Base-by-base conservation (phyloP, 2,113 vertebrate species). In the Strix uralensis region DNA sequence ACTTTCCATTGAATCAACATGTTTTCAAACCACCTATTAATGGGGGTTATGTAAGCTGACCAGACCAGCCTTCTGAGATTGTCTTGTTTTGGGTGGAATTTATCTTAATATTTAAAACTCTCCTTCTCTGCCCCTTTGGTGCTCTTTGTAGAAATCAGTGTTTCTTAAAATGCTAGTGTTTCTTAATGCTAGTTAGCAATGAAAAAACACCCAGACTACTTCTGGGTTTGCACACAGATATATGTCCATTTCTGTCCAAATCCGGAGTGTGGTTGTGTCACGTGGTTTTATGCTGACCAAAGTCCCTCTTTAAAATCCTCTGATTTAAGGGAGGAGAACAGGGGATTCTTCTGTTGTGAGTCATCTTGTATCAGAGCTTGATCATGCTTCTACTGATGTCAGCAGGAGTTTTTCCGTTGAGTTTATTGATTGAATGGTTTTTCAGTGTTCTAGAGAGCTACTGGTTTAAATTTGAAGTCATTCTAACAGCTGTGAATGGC, bases 271-370 rank as follows among this genome's bases (percentile, higher is more conserved):
- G 63, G 47, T 74, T 46, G 22, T 49, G 12, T 91, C 16, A 11
- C 23, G 2, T 52, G 82, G 32, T 26, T 73, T 90, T 66, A 18
- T 38, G 59, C 34, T 86, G 81, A 89, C 59, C 7, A 3, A 86
- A 90, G 42, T 58, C 27, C 40, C 12, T 88, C 71, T 81, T 82
- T 82, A 66, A 92, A 94, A 81, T 86, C 55, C 38, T 86, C 63
- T 47, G 55, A 67, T 92, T 78, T 71, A 75, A 96, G 84, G 86
- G 95, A 91, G 92, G 91, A 87, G 93, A 94, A 55, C 67, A 61
- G 71, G 30, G 69, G 59, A 92, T 94, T 92, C 77, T 85, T 96
- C 78, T 95, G n/a, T 63, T 75, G 36, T 91, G 91, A 96, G 80
- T 96, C 90, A 95, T 80, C 87, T 63, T 30, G 0, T 70, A 29